phyloP scores from a whole-genome alignment of 2,888 invertebrate species.

The Cactoblastis cactorum region DNA sequence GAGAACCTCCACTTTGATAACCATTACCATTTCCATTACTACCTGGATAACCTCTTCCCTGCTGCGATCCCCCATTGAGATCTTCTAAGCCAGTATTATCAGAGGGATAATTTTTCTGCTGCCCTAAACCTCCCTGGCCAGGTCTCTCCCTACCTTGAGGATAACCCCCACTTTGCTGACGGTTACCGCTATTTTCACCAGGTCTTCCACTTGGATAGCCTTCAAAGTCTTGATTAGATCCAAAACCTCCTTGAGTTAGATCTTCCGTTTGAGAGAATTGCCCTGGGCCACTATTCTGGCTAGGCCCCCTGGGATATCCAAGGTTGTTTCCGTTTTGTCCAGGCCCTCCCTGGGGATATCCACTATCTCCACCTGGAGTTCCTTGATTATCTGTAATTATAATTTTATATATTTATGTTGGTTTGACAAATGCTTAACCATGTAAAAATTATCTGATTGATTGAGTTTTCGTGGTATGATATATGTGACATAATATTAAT shows the following conservation, averaged over 20 bases:
- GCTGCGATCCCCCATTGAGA: conserved; percentile 16
- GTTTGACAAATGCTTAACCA: neutral
- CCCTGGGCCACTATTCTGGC: conserved; percentile 15
- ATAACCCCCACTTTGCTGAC: conserved; percentile 28
- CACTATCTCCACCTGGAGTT: conserved; percentile 37
- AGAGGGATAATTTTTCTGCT: conserved; percentile 11
- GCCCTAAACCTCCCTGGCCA: conserved; percentile 19
- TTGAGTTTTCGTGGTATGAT: too few relatives aligned
- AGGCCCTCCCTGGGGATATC: conserved; percentile 34
- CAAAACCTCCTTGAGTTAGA: conserved; percentile 28
- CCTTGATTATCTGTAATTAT: conserved; percentile 23
- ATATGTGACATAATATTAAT: too few relatives aligned
- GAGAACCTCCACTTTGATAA: conserved; percentile 30
- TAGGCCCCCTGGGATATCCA: conserved; percentile 15
- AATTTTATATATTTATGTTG: neutral
- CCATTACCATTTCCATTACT: conserved; percentile 23
- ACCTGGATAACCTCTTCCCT: conserved; percentile 19
- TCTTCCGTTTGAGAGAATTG: conserved; percentile 24
- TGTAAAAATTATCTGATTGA: too few relatives aligned
- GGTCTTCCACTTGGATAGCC: conserved; percentile 38
- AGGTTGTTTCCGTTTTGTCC: conserved; percentile 22
- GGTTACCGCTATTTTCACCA: conserved; percentile 28
- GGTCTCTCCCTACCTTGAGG: conserved; percentile 28
- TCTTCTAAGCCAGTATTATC: neutral
- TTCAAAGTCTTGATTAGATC: conserved; percentile 20